Evolutionary conservation across 2,888 invertebrate species (phyloP), one percentile per base, ranked within the genome.

Genomic region (Cryptus armator): DNA sequence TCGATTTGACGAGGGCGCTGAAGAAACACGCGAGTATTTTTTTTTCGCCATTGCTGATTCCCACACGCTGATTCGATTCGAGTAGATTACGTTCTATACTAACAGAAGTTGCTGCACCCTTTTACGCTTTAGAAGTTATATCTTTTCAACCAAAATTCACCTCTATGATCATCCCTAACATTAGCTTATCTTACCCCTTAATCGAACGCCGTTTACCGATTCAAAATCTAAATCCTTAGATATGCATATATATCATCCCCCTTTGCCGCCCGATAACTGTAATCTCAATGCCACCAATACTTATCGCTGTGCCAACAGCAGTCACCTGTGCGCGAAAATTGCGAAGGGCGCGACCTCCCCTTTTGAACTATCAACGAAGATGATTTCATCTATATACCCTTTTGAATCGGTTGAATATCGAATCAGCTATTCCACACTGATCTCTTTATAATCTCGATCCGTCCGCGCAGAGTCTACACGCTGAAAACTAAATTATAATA

Each of bases 401-500:
- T 44, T 53, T 24, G 48, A 16, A 37, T 16, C 16, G 43, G 9
- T 43, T 43, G 76, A 77, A 44, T 68, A 56, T 43, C 16, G 46
- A 48, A 70, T 44, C 46, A 70, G 48, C 48, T 2, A 19, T 78
- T 70, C 12, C 62, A 24, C 24, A 5, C 48, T 59, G 51, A 5
- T 7, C 78, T 48, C 48, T 32, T 12, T 37, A 14, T 76, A 16
- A 46, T 62, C 16, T 12, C 56, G 32, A 56, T 70, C 59, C 19
- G 12, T 12, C 46, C 2, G 56, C 19, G 37, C 16, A 37, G 29
- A 5, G 37, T 70, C 62, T 44, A 48, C 46, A 3, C 14, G 14
- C 10, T 29, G 37, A n/a, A 37, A 43, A 77, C 37, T 59, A 32
- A 37, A 37, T 78, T 48, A 70, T 70, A 48, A 78, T 68, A 48